Evolutionary conservation across 2,888 invertebrate species (phyloP).

Genomic region (Drosophila subsilvestris): DNA sequence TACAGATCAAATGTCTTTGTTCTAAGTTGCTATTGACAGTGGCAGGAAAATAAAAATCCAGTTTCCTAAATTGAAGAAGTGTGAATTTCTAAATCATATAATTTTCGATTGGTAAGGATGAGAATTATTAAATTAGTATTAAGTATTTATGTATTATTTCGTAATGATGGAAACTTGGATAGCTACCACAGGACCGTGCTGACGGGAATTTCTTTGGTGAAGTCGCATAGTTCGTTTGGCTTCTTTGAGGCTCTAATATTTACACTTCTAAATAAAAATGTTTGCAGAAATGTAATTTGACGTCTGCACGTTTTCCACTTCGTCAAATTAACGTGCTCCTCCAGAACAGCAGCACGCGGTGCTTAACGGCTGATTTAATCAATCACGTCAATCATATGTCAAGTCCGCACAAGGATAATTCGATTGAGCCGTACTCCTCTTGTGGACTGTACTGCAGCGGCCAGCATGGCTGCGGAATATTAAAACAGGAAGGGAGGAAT

Average conservation of each 20-base stretch:
- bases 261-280: not conserved
- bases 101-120: too few species aligned
- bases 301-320: not conserved
- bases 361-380: constrained; percentile 29
- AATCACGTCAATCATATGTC: constrained; percentile 48
- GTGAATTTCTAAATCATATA: too few species aligned
- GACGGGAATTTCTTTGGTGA: too few species aligned
- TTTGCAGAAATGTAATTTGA: not conserved
- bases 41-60: too few species aligned
- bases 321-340: not conserved
- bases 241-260: not conserved
- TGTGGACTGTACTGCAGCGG: not conserved
- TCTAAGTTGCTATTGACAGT: too few species aligned
- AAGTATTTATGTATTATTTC: too few species aligned
- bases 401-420: constrained; percentile 12
- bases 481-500: constrained; percentile 24
- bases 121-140: too few species aligned
- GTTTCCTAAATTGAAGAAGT: too few species aligned
- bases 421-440: constrained; percentile 25
- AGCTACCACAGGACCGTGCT: too few species aligned
- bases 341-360: not conserved
- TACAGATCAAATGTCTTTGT: too few species aligned
- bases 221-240: too few species aligned
- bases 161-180: too few species aligned
- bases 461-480: constrained; percentile 27